Conservation (phyloP, 2,797 vertebrate species). For the Myoxocephalus aenaeus region DNA sequence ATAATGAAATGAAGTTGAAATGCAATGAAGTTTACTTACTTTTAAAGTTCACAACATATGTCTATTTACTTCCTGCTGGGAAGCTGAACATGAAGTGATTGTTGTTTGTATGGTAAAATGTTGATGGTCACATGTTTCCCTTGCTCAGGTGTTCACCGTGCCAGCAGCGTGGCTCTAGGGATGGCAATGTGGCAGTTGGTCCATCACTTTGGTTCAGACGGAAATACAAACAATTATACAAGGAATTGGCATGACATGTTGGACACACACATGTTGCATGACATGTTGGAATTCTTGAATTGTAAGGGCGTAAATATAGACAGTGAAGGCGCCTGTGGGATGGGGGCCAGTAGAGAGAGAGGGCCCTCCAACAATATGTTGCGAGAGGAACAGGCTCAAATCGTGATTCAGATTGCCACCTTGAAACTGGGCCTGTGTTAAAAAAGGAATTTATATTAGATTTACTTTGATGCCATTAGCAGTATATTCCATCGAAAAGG, state of each 20-base stretch:
- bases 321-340: too few relatives aligned
- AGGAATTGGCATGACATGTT: not conserved
- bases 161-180: not conserved
- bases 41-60: conserved; percentile 6
- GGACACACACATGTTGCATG: not conserved
- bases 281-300: not conserved
- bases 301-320: too few relatives aligned
- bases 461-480: not conserved
- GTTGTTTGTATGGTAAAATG: not conserved
- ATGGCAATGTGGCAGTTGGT: not conserved
- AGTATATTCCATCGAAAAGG: too few relatives aligned
- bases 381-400: not conserved
- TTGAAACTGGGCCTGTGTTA: not conserved
- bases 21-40: conserved; percentile 20
- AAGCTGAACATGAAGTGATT: not conserved
- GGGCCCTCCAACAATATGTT: not conserved
- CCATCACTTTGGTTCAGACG: not conserved
- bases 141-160: not conserved
- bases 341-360: too few relatives aligned
- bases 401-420: not conserved
- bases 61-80: not conserved
- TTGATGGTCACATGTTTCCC: not conserved
- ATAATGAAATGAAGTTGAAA: too few relatives aligned
- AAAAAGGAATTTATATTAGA: not conserved
- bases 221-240: not conserved